Conservation (phyloP, 1,140 invertebrate genomes). For the Orius insidiosus region DNA sequence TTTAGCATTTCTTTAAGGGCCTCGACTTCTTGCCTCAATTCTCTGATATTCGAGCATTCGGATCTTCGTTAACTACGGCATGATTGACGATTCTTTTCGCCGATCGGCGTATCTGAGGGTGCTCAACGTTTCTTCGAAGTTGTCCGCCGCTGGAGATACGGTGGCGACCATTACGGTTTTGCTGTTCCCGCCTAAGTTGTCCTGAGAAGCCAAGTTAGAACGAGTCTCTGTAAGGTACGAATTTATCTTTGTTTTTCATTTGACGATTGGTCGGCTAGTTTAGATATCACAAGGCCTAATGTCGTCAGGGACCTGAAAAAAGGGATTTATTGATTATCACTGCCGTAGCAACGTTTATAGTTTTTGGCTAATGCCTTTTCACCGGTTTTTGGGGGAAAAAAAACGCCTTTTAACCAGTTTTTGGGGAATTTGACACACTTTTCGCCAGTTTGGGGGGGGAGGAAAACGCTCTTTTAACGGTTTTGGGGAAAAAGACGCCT, state of each 20-base stretch:
- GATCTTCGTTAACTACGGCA: slow-evolving; percentile 97
- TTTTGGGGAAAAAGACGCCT: too few relatives aligned
- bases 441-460: too few relatives aligned
- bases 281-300: slow-evolving; percentile 92
- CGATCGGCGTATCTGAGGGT: slow-evolving; percentile 85
- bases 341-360: too few relatives aligned
- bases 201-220: slow-evolving; percentile 89
- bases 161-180: slow-evolving; percentile 98
- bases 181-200: slow-evolving; percentile 95
- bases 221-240: slow-evolving; percentile 98
- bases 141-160: slow-evolving; percentile 90
- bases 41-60: slow-evolving; percentile 92
- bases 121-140: slow-evolving; percentile 96
- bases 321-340: too few relatives aligned
- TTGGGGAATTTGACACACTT: too few relatives aligned
- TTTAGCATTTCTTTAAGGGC: slow-evolving; percentile 60
- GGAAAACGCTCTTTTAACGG: too few relatives aligned
- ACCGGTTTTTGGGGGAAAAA: too few relatives aligned
- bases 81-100: slow-evolving; percentile 98
- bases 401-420: too few relatives aligned
- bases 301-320: slow-evolving; percentile 80
- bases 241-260: slow-evolving; percentile 69
- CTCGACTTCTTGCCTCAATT: slow-evolving; percentile 84
- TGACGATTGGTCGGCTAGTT: slow-evolving; percentile 79
- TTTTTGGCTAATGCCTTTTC: too few relatives aligned